Conservation (phyloP, 1,140 invertebrate species). For the Lycorma delicatula region DNA sequence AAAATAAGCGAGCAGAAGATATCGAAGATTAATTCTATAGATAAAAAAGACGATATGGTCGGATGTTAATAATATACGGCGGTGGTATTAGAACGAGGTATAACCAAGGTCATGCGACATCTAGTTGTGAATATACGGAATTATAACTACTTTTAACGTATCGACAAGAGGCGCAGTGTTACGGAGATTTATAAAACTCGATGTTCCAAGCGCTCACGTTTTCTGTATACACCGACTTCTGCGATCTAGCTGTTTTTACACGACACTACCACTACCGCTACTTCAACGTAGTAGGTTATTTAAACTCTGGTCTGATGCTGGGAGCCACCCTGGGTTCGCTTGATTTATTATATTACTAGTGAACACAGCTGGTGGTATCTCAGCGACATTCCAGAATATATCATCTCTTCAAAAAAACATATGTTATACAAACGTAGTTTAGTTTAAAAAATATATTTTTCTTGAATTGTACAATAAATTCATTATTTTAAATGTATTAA, state of each 20-base stretch:
- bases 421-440: no score
- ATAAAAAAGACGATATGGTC: no score
- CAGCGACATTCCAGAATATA: slow-evolving; percentile 65
- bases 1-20: no score
- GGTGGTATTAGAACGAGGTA: not conserved
- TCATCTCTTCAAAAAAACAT: no score
- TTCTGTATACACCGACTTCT: no score
- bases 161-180: not conserved
- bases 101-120: slow-evolving; percentile 5
- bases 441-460: no score
- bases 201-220: not conserved
- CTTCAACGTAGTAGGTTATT: no score
- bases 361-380: slow-evolving; percentile 99
- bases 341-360: slow-evolving; percentile 54
- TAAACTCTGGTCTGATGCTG: slow-evolving; percentile 45
- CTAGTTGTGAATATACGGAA: not conserved
- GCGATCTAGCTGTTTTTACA: no score
- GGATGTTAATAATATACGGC: not conserved
- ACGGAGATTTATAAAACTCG: not conserved
- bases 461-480: no score
- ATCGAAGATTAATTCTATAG: no score
- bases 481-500: no score
- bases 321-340: slow-evolving; percentile 93
- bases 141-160: not conserved
- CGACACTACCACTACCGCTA: no score